Evolutionary conservation across 2,888 invertebrate genomes (phyloP), one percentile per base, ranked within the genome.

Genomic region (Imbricaverruca yamaguchii): DNA sequence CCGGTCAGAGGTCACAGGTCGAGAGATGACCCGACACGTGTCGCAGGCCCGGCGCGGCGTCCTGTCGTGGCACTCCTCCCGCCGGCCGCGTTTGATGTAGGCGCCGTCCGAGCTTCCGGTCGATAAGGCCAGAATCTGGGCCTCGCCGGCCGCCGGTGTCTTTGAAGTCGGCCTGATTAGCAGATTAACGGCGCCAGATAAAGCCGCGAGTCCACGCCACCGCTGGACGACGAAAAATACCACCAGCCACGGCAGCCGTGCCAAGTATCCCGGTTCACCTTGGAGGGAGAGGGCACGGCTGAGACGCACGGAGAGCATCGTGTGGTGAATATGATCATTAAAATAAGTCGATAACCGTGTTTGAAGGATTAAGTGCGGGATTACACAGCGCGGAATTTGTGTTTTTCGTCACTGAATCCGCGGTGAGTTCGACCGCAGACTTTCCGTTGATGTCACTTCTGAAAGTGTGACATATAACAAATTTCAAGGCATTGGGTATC

Each of bases 101-200:
- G 65, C 18, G 69, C 39, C 39, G 23, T 25, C 15, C 39, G 39
- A 18, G 15, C 69, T 69, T 69, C 69, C 69, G 69, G 69, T 23
- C 69, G 69, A 69, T 69, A 61, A 61, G 18, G 61, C 15, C 61
- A 15, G 61, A 61, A 61, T 61, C 61, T 13, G 18, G 61, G 61
- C 67, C n/a, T 12, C 23, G 10, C 69, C 69, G 69, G 69, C 15
- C n/a, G 12, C 39, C 69, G 69, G 39, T 39, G 15, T 15, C 69
- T 69, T 69, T 69, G 69, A 69, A 39, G 69, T 23, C 39, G 69
- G 39, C 39, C 69, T 39, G 69, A 69, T 69, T 69, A 69, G 69
- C 3, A 13, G 69, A 69, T 13, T 69, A 69, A 15, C 39, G 69
- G 23, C 69, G 23, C 69, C 69, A 69, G 69, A 69, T 39, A 39